Conservation (phyloP, 2,113 vertebrate genomes). For the Raja brachyura region DNA sequence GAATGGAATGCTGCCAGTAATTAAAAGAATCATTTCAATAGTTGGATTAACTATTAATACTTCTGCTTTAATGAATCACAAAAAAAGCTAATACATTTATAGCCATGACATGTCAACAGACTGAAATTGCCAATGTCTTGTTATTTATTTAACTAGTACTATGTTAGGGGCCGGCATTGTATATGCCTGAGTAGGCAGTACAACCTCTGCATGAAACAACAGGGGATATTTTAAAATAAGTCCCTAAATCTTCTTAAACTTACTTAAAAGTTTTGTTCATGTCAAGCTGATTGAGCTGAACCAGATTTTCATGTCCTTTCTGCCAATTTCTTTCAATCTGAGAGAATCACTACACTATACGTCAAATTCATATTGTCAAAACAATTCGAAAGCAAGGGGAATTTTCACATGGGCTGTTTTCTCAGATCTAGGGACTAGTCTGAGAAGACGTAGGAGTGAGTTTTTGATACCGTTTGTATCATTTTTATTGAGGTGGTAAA, state of each 20-base stretch:
- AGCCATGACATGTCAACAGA: conserved; percentile 20
- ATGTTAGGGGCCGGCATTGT: not conserved
- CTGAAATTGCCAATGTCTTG: conserved; percentile 25
- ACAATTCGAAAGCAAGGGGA: not conserved
- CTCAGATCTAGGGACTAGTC: not conserved
- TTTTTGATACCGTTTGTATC: not conserved
- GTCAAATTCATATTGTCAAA: not conserved
- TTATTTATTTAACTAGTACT: conserved; percentile 30
- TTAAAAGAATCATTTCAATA: conserved; percentile 31
- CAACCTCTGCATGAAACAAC: conserved; percentile 13
- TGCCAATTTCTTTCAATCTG: not conserved
- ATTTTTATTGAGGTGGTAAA: not conserved
- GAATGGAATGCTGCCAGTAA: conserved; percentile 29
- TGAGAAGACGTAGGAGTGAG: not conserved
- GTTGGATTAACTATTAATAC: conserved; percentile 9
- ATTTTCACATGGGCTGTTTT: not conserved
- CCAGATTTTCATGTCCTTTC: not conserved
- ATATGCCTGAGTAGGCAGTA: not conserved
- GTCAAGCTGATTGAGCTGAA: conserved; percentile 26
- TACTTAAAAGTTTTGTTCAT: not conserved
- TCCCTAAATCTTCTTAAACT: not conserved
- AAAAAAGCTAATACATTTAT: conserved; percentile 17
- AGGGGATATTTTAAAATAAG: not conserved
- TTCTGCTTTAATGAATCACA: conserved; percentile 37
- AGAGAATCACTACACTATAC: not conserved